phyloP scores from a whole-genome alignment of 2,797 vertebrate genomes.

The Helostoma temminkii region DNA sequence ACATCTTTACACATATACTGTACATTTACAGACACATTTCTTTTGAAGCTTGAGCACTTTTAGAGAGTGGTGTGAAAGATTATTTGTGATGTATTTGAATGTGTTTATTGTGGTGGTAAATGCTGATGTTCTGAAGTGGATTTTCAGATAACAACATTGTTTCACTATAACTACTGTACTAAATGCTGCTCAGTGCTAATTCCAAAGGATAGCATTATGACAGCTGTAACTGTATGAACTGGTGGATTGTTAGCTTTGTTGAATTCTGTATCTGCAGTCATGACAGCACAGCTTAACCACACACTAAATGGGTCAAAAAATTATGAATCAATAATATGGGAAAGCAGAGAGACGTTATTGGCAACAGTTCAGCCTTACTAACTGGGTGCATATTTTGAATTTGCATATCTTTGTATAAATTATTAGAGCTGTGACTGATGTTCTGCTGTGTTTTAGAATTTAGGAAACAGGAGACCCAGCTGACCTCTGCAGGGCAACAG shows the following conservation, averaged over 20 bases:
- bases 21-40: too few relatives aligned
- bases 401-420: conserved; percentile 22
- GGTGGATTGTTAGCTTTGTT: conserved; percentile 11
- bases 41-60: neutral
- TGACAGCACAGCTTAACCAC: neutral
- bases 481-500: conserved; percentile 17
- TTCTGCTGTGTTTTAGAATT: conserved; percentile 7
- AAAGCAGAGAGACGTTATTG: conserved; percentile 1
- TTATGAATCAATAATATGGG: neutral
- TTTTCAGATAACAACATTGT: neutral
- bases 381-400: conserved; percentile 10
- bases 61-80: accelerated
- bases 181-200: too few relatives aligned
- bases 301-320: conserved; percentile 34
- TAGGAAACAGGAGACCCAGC: conserved; percentile 16
- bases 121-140: neutral
- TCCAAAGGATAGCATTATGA: neutral
- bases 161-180: neutral
- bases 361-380: conserved; percentile 11
- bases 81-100: neutral
- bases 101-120: neutral
- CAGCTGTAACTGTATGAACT: neutral
- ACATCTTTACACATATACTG: too few relatives aligned
- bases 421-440: conserved; percentile 34
- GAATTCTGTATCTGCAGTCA: neutral